phyloP scores from a whole-genome alignment of 1,140 invertebrate genomes.

The Myzus persicae region DNA sequence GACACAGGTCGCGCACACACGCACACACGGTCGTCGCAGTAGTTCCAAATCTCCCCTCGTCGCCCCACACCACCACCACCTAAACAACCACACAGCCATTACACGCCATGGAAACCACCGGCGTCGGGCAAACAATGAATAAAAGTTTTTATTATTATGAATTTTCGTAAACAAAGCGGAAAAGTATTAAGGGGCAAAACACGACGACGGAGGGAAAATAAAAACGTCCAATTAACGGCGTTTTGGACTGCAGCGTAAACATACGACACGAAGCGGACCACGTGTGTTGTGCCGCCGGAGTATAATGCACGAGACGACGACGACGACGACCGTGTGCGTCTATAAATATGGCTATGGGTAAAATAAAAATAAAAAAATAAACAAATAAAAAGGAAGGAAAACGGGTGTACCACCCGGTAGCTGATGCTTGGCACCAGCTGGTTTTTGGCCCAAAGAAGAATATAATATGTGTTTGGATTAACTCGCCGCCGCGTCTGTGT shows the following conservation, averaged over 20 bases:
- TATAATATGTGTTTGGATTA: conserved; percentile 49
- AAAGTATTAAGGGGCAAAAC: neutral
- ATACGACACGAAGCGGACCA: conserved; percentile 17
- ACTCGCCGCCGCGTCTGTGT: neutral
- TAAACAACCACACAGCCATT: neutral
- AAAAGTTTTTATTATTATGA: neutral
- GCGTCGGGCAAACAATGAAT: neutral
- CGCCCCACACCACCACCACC: neutral
- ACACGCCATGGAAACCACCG: neutral
- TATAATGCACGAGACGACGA: neutral
- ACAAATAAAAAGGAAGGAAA: conserved; percentile 28
- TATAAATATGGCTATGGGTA: conserved; percentile 47
- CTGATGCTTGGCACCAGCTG: conserved; percentile 52
- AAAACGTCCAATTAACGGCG: neutral
- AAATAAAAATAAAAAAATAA: conserved; percentile 14
- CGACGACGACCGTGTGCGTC: neutral
- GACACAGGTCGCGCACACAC: neutral
- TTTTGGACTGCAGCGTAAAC: neutral
- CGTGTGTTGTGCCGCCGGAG: conserved; percentile 31
- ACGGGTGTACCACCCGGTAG: conserved; percentile 45
- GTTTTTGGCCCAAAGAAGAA: conserved; percentile 47
- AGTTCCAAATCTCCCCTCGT: conserved; percentile 19
- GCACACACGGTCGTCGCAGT: neutral
- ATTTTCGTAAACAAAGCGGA: neutral
- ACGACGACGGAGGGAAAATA: neutral